phyloP scores from a whole-genome alignment of 1,140 invertebrate genomes.

The Lysiphlebus fabarum region DNA sequence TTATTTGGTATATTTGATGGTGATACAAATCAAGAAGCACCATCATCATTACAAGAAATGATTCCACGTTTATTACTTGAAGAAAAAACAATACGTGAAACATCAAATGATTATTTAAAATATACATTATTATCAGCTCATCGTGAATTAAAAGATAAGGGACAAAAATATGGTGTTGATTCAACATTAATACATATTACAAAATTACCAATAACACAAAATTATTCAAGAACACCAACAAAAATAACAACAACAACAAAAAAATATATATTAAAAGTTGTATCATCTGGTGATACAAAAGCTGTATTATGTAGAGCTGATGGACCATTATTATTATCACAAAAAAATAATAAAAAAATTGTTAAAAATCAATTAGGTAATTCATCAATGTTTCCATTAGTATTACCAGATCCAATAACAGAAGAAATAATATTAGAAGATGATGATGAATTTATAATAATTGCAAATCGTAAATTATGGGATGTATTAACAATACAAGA shows the following conservation, averaged over 20 bases:
- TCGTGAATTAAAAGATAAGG: conserved; percentile 69
- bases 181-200: conserved; percentile 72
- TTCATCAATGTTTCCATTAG: conserved; percentile 63
- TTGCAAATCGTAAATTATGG: conserved; percentile 77
- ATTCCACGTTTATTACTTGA: conserved; percentile 74
- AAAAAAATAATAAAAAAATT: conserved; percentile 50
- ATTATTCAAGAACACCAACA: conserved; percentile 29
- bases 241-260: too few species aligned
- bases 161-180: conserved; percentile 67
- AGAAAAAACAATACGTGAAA: conserved; percentile 76
- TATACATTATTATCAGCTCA: conserved; percentile 76
- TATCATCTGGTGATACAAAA: conserved; percentile 69
- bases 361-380: conserved; percentile 59
- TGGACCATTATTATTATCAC: conserved; percentile 59
- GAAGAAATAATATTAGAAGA: conserved; percentile 73
- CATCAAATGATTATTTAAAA: conserved; percentile 76
- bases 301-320: conserved; percentile 67
- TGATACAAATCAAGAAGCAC: conserved; percentile 66
- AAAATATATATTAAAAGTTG: conserved; percentile 64
- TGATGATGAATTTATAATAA: conserved; percentile 76
- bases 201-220: conserved; percentile 53
- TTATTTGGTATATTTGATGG: conserved; percentile 81
- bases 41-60: conserved; percentile 66
- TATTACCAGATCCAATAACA: conserved; percentile 71
- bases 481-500: conserved; percentile 71